Percentiles rank a stretch among this genome's conserved stretches.
Conservation (phyloP, 2,113 vertebrate species). For the Cnemophilus loriae region DNA sequence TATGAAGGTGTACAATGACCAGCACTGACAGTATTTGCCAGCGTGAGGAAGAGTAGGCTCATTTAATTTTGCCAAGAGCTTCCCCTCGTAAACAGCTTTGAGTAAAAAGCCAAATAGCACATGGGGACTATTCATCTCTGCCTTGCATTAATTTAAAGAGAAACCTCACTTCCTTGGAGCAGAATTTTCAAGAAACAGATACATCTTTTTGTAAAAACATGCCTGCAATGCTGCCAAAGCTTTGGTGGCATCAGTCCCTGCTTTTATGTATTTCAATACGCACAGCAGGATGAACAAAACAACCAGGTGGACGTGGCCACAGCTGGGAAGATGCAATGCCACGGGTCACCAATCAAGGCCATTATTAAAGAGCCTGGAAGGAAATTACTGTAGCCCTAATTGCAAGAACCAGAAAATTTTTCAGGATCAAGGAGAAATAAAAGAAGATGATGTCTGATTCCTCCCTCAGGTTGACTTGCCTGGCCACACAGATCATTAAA, state of each 20-base stretch:
- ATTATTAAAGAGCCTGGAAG: neutral
- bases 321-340: neutral
- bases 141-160: constrained; percentile 26
- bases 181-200: constrained; percentile 22
- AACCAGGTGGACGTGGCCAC: neutral
- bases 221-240: neutral
- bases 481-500: neutral
- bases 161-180: neutral
- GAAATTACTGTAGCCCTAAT: neutral
- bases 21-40: neutral
- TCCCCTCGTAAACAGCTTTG: constrained; percentile 33
- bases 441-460: neutral
- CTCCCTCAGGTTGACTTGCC: neutral
- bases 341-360: neutral
- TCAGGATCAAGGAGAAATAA: neutral
- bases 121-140: constrained; percentile 15
- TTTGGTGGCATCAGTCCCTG: neutral
- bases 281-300: neutral
- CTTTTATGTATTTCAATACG: neutral
- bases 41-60: neutral
- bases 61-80: constrained; percentile 36
- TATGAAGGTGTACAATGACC: neutral
- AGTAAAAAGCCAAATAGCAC: constrained; percentile 12
- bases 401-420: neutral
- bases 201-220: neutral